Evolutionary conservation across 2,888 invertebrate species (phyloP), one percentile per base, ranked within the genome.

Genomic region (Athalia circularis): DNA sequence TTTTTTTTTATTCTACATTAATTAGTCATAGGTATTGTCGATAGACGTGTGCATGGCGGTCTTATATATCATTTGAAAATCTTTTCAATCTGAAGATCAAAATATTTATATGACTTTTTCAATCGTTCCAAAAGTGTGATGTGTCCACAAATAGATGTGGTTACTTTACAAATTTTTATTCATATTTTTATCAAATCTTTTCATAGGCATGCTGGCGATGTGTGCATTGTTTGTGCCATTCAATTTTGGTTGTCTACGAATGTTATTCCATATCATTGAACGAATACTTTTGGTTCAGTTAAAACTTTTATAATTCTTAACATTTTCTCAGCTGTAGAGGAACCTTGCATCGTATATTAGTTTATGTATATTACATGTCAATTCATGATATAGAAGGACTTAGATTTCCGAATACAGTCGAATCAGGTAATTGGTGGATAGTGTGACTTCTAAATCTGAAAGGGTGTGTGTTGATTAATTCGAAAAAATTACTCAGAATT

Each of bases 11-110:
- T 54, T 54, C 13, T 54, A 8, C 54, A 61, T 76, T 65, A 57
- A 76, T 78, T 81, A 64, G 47, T 65, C 15, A 79, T 81, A 78
- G 79, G 80, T 79, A 77, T 61, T 77, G 72, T 7, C 77, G 54
- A 75, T 62, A 75, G 78, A 79, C 59, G 70, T 62, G 80, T 82
- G 85, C 85, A 85, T 84, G 85, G 79, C 77, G 75, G 65, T 77
- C 52, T 15, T 54, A 72, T 77, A 62, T 80, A 80, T 79, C 74
- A 79, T 81, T 78, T 84, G 83, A 61, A 82, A 81, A 80, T 29
- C 29, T 29, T 80, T 72, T 80, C 64, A 81, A 72, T 78, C 80
- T 82, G 80, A 75, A 11, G 67, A 80, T 85, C 82, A 83, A 82
- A 84, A 75, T 62, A 50, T 50, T 13, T 29, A 48, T 11, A 43